These are phyloP conservation scores for Apodemus agrarius DNA, from an alignment of 2,797 vertebrate genomes.

Conservation along the genomic window DNA sequence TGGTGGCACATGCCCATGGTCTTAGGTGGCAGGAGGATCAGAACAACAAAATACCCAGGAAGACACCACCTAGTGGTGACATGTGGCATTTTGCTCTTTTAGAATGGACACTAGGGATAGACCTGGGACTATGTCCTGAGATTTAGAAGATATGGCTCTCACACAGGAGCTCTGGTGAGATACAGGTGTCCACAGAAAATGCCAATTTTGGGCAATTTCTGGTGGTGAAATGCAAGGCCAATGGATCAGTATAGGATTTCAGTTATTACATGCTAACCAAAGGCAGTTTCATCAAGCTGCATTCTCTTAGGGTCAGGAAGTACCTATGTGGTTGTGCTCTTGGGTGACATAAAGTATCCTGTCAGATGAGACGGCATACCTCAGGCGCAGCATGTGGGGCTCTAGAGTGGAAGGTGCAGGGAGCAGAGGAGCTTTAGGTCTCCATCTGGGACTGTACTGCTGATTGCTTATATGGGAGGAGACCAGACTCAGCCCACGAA, in stretches of 20 bases:
- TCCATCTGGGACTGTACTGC: background rate
- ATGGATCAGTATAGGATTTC: background rate
- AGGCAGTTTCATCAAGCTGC: background rate
- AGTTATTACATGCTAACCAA: background rate
- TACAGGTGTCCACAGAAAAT: background rate
- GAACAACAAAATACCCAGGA: background rate
- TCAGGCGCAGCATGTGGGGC: background rate
- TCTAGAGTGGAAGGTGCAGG: background rate
- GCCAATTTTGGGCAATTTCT: background rate
- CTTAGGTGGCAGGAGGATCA: background rate
- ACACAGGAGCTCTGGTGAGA: background rate
- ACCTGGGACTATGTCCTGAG: too few relatives aligned
- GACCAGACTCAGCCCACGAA: background rate
- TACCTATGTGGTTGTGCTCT: background rate
- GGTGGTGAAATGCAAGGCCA: background rate
- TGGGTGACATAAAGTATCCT: too few relatives aligned
- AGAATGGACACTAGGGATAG: background rate
- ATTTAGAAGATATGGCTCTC: background rate
- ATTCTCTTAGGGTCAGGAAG: background rate
- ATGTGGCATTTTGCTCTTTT: background rate
- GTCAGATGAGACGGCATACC: background rate
- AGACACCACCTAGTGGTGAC: background rate
- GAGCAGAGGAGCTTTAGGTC: too few relatives aligned
- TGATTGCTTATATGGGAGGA: background rate
- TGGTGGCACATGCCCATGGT: background rate